These are phyloP conservation scores for Otolemur crassicaudatus DNA, from an alignment of 2,797 vertebrate species.

Conservation along the genomic window DNA sequence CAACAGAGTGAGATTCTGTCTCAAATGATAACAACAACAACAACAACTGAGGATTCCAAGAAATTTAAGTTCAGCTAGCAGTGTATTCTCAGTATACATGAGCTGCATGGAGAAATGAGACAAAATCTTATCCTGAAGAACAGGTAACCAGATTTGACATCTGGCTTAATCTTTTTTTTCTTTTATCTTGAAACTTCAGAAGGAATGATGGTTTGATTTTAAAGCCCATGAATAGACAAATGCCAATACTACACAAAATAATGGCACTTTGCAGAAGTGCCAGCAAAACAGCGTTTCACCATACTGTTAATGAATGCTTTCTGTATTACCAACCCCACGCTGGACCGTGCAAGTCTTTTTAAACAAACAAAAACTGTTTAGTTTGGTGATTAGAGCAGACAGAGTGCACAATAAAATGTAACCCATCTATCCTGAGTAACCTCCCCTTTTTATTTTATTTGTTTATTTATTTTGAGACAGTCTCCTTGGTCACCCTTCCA, in stretches of 20 bases:
- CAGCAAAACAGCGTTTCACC: not conserved
- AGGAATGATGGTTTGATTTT: constrained; percentile 42
- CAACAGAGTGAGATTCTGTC: no score
- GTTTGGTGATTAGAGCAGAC: constrained; percentile 38
- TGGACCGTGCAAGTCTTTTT: constrained; percentile 62
- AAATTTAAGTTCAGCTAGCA: not conserved
- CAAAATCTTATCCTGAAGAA: not conserved
- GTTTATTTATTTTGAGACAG: no score
- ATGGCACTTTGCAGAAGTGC: not conserved
- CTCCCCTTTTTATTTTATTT: not conserved
- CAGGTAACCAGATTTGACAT: constrained; percentile 18
- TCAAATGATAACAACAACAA: not conserved
- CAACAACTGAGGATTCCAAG: not conserved
- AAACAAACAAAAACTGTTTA: constrained; percentile 65
- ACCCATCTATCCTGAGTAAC: not conserved
- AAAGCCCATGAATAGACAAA: not conserved
- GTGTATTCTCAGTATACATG: not conserved
- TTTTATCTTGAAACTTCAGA: no score
- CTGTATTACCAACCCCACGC: constrained; percentile 60
- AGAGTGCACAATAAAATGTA: constrained; percentile 57
- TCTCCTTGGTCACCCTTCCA: no score
- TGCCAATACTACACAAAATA: not conserved
- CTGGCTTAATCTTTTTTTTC: not conserved
- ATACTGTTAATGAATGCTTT: constrained; percentile 63
- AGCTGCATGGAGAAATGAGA: not conserved